These are phyloP conservation scores for Agonopterix heracliana DNA, from an alignment of 2,888 invertebrate species.

Conservation along the genomic window DNA sequence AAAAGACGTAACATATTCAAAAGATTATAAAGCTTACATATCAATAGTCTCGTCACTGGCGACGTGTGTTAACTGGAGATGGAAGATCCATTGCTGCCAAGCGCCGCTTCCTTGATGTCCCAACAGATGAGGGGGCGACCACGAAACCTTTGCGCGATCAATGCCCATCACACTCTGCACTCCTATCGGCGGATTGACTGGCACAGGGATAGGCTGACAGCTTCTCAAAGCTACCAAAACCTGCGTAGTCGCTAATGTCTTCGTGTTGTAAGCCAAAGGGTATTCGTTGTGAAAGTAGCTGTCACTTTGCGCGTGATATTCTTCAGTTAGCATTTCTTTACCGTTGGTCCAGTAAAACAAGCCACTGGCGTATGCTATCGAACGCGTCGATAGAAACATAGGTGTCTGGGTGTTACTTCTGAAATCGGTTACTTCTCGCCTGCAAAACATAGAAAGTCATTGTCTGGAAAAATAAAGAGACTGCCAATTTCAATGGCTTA, in stretches of 20 bases:
- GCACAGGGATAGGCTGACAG: constrained; percentile 87
- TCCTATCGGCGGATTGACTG: constrained; percentile 85
- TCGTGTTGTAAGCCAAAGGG: constrained; percentile 68
- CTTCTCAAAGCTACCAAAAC: constrained; percentile 78
- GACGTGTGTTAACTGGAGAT: constrained; percentile 80
- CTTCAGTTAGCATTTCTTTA: constrained; percentile 84
- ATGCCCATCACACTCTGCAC: constrained; percentile 89
- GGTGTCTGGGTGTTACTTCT: constrained; percentile 85
- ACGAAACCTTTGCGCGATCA: constrained; percentile 84
- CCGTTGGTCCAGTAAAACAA: constrained; percentile 93
- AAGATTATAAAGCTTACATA: constrained; percentile 36
- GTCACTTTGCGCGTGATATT: constrained; percentile 81
- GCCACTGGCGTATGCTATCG: constrained; percentile 84
- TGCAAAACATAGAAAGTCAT: constrained; percentile 24
- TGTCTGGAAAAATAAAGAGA: too few relatives aligned
- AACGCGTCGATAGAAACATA: constrained; percentile 83
- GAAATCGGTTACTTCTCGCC: constrained; percentile 82
- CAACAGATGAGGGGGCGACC: constrained; percentile 87
- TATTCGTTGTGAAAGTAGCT: constrained; percentile 87
- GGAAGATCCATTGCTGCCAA: constrained; percentile 86
- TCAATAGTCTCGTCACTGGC: constrained; percentile 43
- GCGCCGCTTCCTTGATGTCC: constrained; percentile 83
- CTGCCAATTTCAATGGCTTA: background rate
- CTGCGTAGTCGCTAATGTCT: constrained; percentile 49
- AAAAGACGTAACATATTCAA: background rate